Conservation (phyloP, 2,113 vertebrate species). For the Taurulus bubalis region DNA sequence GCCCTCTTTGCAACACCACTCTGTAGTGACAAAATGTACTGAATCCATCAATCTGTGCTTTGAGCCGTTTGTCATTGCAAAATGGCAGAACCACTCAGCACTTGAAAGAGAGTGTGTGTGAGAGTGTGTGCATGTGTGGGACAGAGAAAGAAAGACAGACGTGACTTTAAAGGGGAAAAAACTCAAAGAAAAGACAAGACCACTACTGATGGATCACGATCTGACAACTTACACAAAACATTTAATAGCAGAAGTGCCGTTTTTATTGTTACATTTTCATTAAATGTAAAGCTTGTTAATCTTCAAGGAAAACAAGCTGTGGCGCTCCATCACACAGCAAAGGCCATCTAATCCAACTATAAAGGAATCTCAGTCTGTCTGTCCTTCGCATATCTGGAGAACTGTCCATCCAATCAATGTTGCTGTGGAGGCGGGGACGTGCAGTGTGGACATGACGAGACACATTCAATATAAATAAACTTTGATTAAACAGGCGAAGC, state of each 20-base stretch:
- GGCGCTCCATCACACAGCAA: neutral
- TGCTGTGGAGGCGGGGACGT: too few species aligned
- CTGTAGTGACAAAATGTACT: conserved; percentile 26
- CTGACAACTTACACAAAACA: neutral
- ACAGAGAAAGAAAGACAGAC: neutral
- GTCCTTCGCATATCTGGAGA: too few species aligned
- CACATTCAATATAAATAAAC: too few species aligned
- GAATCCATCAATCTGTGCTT: conserved; percentile 40
- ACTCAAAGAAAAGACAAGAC: conserved; percentile 11
- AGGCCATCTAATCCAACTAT: neutral
- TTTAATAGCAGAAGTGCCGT: neutral
- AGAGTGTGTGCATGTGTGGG: neutral
- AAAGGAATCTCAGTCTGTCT: too few species aligned
- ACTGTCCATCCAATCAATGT: too few species aligned
- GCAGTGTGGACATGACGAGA: too few species aligned
- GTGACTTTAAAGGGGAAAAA: conserved; percentile 24
- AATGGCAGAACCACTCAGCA: conserved; percentile 1
- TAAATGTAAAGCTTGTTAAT: neutral
- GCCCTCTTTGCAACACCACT: neutral
- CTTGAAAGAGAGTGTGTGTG: too few species aligned
- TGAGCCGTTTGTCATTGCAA: conserved; percentile 9
- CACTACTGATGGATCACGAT: neutral
- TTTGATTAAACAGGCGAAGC: too few species aligned
- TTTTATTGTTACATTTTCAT: neutral
- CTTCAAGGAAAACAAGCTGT: neutral